Conservation (phyloP, 2,797 vertebrate genomes). For the Columba guinea region DNA sequence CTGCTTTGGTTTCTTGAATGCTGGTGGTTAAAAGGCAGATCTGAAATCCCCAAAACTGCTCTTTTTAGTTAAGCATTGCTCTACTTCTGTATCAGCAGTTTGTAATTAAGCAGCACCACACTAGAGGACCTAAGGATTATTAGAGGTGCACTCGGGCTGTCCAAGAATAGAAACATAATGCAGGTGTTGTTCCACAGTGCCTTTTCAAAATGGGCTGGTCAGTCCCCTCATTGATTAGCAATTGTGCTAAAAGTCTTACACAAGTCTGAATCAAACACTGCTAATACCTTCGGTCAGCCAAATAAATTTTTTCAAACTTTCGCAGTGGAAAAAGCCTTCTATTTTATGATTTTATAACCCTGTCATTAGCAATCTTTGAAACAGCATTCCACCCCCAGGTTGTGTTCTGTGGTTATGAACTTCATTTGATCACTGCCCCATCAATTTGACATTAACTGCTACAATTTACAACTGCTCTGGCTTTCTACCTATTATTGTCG, state of each 20-base stretch:
- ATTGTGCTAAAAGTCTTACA: conserved; percentile 34
- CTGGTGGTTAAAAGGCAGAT: conserved; percentile 11
- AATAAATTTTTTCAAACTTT: conserved; percentile 67
- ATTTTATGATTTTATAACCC: conserved; percentile 75
- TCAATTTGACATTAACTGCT: conserved; percentile 74
- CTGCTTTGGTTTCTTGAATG: neutral
- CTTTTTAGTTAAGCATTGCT: neutral
- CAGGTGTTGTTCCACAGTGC: conserved; percentile 17
- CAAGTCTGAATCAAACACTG: conserved; percentile 23
- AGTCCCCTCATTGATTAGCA: conserved; percentile 3
- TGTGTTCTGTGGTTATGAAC: conserved; percentile 71
- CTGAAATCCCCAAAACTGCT: neutral
- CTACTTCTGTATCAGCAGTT: neutral
- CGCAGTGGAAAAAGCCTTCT: conserved; percentile 41
- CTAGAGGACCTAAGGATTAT: neutral
- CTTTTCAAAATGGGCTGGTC: conserved; percentile 1
- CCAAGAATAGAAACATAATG: conserved; percentile 34
- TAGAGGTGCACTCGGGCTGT: neutral
- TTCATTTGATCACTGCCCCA: conserved; percentile 74
- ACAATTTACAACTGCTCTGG: conserved; percentile 71
- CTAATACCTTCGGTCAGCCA: conserved; percentile 42
- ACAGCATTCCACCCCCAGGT: conserved; percentile 75
- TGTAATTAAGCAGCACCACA: conserved; percentile 43
- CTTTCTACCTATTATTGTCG: conserved; percentile 63
- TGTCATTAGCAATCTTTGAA: conserved; percentile 70